A percentile compares a stretch with the other conserved stretches of the same genome.
These are phyloP conservation scores for Drosophila multiciliata DNA, from an alignment of 2,888 invertebrate species.

Conservation along the genomic window DNA sequence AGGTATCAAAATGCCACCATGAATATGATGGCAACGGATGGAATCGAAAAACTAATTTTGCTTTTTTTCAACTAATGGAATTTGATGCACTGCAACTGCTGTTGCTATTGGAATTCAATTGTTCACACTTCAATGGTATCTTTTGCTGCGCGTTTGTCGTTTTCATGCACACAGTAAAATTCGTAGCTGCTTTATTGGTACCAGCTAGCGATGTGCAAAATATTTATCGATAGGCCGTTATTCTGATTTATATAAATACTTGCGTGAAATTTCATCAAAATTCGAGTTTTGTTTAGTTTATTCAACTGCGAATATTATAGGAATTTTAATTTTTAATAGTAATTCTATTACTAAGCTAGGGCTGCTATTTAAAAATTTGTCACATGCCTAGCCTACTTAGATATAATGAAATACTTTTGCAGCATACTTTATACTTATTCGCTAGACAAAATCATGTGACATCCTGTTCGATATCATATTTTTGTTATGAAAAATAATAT, in stretches of 20 bases:
- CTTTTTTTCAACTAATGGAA: conserved; percentile 12
- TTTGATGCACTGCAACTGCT: conserved; percentile 19
- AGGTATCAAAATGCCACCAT: conserved; percentile 20
- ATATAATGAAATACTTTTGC: neutral
- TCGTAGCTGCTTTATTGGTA: conserved; percentile 3
- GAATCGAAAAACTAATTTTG: conserved; percentile 4
- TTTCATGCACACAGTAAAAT: conserved; percentile 15
- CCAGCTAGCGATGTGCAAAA: conserved; percentile 17
- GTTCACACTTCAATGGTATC: conserved; percentile 35
- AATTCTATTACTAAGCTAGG: neutral
- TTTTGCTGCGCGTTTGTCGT: conserved; percentile 5
- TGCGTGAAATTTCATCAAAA: neutral
- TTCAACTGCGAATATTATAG: neutral
- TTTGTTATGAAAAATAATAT: neutral
- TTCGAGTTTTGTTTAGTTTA: neutral
- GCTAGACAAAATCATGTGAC: neutral
- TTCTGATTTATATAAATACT: neutral
- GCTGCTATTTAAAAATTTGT: neutral
- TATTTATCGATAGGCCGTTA: conserved; percentile 20
- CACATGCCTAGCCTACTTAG: neutral
- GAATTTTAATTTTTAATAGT: no score
- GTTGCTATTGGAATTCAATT: conserved; percentile 21
- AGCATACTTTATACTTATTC: neutral
- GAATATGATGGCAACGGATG: neutral
- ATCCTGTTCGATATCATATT: neutral